Conservation (phyloP, 35 echinoderm and acorn worm species). For the Apostichopus japonicus region DNA sequence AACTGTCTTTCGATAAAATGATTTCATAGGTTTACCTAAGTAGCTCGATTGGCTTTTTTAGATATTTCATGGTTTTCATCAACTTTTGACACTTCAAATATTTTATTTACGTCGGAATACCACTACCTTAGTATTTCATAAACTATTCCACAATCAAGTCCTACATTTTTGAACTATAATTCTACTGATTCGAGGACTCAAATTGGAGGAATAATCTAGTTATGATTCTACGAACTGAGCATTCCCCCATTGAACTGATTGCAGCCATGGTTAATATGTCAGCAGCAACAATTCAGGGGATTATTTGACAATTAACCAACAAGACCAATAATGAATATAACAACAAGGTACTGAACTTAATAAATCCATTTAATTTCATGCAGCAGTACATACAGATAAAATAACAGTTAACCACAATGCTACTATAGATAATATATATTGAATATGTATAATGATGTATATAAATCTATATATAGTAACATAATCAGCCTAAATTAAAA, state of each 20-base stretch:
- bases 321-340: background rate
- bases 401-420: slow-evolving; percentile 37
- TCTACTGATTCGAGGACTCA: too few species aligned
- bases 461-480: slow-evolving; percentile 48
- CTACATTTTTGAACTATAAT: too few species aligned
- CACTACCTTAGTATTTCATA: too few species aligned
- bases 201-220: too few species aligned
- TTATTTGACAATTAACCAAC: background rate
- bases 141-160: too few species aligned
- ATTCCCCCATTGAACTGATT: background rate
- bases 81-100: too few species aligned
- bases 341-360: background rate
- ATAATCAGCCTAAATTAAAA: slow-evolving; percentile 31
- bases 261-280: background rate
- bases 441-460: slow-evolving; percentile 38
- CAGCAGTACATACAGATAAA: slow-evolving; percentile 53
- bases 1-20: too few species aligned
- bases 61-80: too few species aligned
- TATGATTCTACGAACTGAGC: background rate
- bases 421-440: slow-evolving; percentile 27
- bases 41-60: too few species aligned
- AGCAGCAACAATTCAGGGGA: background rate
- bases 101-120: too few species aligned
- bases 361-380: slow-evolving; percentile 53
- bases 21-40: too few species aligned